Conservation (phyloP, 2,113 vertebrate genomes). For the Stigmatopora argus region DNA sequence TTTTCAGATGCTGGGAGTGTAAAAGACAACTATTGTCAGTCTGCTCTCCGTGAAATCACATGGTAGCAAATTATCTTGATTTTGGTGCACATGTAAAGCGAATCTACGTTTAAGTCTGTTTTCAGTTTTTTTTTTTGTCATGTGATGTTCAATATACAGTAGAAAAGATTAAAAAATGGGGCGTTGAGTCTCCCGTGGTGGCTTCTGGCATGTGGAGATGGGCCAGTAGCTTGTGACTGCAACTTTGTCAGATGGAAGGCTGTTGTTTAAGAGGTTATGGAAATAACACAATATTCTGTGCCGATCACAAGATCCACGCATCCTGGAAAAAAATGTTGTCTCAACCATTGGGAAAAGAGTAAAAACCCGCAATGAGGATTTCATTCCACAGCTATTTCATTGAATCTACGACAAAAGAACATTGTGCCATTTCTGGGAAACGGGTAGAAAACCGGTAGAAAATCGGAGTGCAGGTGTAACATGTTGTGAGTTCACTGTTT, state of each 20-base stretch:
- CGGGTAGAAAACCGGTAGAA: background rate
- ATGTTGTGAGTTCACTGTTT: constrained; percentile 22
- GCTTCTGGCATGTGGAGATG: constrained; percentile 62
- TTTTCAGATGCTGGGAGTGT: background rate
- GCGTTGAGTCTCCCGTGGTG: constrained; percentile 40
- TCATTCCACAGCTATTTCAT: background rate
- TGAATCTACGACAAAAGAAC: background rate
- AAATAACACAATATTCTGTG: constrained; percentile 65
- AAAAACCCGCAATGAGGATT: background rate
- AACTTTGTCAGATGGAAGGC: constrained; percentile 56
- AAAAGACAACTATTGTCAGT: background rate
- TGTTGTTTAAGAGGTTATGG: constrained; percentile 70
- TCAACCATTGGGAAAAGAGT: constrained; percentile 17
- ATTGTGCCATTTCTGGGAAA: background rate
- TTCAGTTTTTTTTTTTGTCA: constrained; percentile 22
- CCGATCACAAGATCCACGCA: constrained; percentile 71
- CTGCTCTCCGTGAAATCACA: background rate
- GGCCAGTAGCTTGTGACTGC: constrained; percentile 70
- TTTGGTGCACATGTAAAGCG: background rate
- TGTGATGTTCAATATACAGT: constrained; percentile 43
- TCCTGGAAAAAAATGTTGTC: constrained; percentile 6
- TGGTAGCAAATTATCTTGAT: background rate
- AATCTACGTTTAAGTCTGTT: background rate
- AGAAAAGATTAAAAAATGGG: constrained; percentile 22
- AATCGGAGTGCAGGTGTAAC: constrained; percentile 16